phyloP scores from a whole-genome alignment of 2,888 invertebrate genomes.

The Hypercompe scribonia region DNA sequence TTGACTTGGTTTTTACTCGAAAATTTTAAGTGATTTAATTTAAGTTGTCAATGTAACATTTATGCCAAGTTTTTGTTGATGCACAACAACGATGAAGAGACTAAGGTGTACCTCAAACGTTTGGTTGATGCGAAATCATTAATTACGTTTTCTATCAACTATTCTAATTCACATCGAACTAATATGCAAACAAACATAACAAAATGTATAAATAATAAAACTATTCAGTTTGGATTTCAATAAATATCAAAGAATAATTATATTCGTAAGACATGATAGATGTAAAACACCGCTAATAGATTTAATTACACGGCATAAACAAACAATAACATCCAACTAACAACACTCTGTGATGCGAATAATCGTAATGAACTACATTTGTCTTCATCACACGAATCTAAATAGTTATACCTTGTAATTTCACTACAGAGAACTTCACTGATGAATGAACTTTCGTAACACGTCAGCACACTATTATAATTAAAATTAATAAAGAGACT shows the following conservation, averaged over 20 bases:
- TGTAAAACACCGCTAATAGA: neutral
- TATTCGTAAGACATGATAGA: no score
- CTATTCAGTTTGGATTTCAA: no score
- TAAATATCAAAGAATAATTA: no score
- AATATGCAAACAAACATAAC: no score
- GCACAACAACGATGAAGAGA: no score
- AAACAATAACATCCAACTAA: neutral
- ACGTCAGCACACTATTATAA: neutral
- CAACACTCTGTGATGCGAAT: neutral
- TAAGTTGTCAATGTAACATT: neutral
- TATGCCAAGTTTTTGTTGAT: neutral
- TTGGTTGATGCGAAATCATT: no score
- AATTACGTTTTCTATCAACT: no score
- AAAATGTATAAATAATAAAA: no score
- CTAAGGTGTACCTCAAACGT: no score
- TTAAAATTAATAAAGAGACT: neutral
- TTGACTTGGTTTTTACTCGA: no score
- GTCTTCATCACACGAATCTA: neutral
- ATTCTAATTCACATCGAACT: no score
- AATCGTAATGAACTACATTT: neutral
- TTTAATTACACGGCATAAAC: neutral
- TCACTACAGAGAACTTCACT: neutral
- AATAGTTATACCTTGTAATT: conserved; percentile 1
- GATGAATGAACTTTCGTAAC: neutral
- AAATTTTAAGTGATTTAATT: neutral